Evolutionary conservation across 2,888 invertebrate genomes (phyloP).

Genomic region (Brachypterus glaber): DNA sequence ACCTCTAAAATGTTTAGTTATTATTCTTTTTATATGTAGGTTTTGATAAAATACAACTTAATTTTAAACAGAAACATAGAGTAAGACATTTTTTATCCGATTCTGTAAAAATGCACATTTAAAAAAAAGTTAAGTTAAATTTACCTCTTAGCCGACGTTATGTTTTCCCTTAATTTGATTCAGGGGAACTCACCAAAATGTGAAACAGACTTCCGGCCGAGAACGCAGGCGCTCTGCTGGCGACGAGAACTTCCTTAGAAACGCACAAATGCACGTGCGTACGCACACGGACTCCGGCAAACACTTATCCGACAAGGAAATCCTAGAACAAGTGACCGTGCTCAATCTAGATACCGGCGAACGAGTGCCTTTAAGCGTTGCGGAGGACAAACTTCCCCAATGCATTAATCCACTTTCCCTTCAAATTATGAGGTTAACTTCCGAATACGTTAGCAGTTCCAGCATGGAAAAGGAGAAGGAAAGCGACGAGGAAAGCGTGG

Average conservation of each 20-base stretch:
- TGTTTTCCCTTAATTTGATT: slow-evolving; percentile 9
- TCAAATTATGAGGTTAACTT: slow-evolving; percentile 88
- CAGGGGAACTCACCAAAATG: slow-evolving; percentile 31
- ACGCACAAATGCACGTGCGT: slow-evolving; percentile 62
- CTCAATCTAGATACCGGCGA: slow-evolving; percentile 80
- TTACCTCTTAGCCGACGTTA: too few species aligned
- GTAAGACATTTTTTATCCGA: not conserved
- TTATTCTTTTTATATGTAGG: too few species aligned
- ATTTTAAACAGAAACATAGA: too few species aligned
- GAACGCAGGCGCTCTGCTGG: slow-evolving; percentile 76
- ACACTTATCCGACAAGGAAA: slow-evolving; percentile 82
- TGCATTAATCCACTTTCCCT: slow-evolving; percentile 89
- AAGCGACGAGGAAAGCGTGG: slow-evolving; percentile 67
- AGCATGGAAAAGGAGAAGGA: slow-evolving; percentile 59
- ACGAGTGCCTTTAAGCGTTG: slow-evolving; percentile 85
- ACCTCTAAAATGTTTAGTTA: too few species aligned
- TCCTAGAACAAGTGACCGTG: slow-evolving; percentile 75
- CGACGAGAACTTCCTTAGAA: slow-evolving; percentile 64
- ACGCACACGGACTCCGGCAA: slow-evolving; percentile 81
- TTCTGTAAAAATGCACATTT: too few species aligned
- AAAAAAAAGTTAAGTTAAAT: too few species aligned
- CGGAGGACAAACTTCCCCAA: slow-evolving; percentile 85
- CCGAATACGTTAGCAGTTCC: slow-evolving; percentile 70
- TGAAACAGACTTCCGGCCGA: slow-evolving; percentile 32
- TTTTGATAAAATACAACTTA: slow-evolving; percentile 3